Conservation (phyloP, 2,113 vertebrate genomes). For the Zingel zingel region DNA sequence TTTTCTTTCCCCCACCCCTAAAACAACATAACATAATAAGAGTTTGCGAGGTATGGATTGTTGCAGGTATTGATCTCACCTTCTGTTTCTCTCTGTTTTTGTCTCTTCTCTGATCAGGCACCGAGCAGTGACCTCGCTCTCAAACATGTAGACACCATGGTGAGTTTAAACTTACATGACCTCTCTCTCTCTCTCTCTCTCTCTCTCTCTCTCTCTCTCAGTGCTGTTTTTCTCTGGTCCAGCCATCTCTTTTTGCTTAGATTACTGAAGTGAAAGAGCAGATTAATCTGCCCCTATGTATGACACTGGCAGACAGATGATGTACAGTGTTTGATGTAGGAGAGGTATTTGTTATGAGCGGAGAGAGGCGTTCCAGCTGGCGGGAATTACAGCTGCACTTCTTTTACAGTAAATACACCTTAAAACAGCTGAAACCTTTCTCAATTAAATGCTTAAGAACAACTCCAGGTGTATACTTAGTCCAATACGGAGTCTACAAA, state of each 20-base stretch:
- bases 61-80: constrained; percentile 29
- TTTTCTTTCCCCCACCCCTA: too few species aligned
- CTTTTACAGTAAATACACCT: background rate
- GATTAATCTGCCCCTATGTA: constrained; percentile 3
- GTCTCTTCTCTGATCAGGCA: constrained; percentile 77
- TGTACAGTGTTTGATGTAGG: background rate
- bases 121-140: constrained; percentile 83
- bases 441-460: background rate
- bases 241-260: constrained; percentile 8
- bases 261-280: background rate
- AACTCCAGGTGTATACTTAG: background rate
- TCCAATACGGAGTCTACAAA: background rate
- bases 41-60: background rate
- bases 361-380: background rate
- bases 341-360: background rate
- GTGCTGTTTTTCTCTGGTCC: background rate
- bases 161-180: constrained; percentile 77
- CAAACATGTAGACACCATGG: constrained; percentile 88
- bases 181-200: background rate
- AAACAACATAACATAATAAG: background rate
- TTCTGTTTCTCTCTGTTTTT: constrained; percentile 57
- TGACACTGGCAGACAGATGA: background rate
- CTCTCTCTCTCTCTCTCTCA: too few species aligned
- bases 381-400: background rate
- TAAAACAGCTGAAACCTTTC: background rate